Conservation (phyloP, 1,140 invertebrate species). For the Epicauta chinensis region DNA sequence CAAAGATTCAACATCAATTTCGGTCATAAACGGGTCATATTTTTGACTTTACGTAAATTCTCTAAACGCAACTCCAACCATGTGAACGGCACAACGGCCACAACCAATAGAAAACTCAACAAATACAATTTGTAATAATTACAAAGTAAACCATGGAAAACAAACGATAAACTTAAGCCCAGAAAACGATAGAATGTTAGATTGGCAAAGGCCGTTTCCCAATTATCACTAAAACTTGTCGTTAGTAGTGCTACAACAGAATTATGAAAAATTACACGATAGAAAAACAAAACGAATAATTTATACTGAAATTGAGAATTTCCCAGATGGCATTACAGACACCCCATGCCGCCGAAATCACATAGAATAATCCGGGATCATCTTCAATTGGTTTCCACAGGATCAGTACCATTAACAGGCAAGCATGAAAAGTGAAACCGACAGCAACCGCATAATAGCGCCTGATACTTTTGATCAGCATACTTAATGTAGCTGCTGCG, state of each 20-base stretch:
- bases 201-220: slow-evolving; percentile 46
- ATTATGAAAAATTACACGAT: slow-evolving; percentile 1
- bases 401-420: slow-evolving; percentile 57
- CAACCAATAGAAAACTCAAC: slow-evolving; percentile 38
- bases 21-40: slow-evolving; percentile 40
- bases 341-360: slow-evolving; percentile 68
- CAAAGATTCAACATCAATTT: slow-evolving; percentile 25
- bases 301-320: slow-evolving; percentile 46
- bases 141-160: slow-evolving; percentile 42
- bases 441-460: slow-evolving; percentile 61
- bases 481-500: slow-evolving; percentile 60
- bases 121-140: slow-evolving; percentile 45
- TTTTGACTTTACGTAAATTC: slow-evolving; percentile 37
- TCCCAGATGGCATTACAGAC: slow-evolving; percentile 70
- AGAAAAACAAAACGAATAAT: background rate
- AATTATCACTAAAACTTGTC: slow-evolving; percentile 42
- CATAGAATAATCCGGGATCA: slow-evolving; percentile 59
- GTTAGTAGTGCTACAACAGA: slow-evolving; percentile 40
- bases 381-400: slow-evolving; percentile 57
- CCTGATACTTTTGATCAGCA: slow-evolving; percentile 58
- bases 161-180: slow-evolving; percentile 43
- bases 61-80: slow-evolving; percentile 41
- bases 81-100: slow-evolving; percentile 41
- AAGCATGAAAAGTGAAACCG: slow-evolving; percentile 61
- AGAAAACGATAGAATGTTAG: slow-evolving; percentile 42